Conservation (phyloP, 1,140 invertebrate species). For the Drosophila simulans region DNA sequence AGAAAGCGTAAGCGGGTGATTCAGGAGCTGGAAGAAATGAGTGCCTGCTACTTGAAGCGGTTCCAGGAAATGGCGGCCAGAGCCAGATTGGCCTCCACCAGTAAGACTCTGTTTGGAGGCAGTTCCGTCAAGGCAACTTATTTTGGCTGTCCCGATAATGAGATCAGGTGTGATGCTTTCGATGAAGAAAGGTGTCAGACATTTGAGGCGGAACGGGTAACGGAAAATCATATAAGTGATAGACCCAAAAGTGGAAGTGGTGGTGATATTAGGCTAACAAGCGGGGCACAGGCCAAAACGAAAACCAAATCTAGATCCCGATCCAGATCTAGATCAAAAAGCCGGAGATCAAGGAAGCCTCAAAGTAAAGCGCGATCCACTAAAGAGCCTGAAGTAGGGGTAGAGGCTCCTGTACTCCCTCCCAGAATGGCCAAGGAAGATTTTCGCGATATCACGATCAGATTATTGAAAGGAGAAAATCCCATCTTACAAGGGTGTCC, state of each 20-base stretch:
- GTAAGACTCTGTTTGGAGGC: conserved; percentile 30
- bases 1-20: conserved; percentile 15
- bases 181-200: background rate
- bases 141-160: background rate
- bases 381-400: background rate
- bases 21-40: conserved; percentile 44
- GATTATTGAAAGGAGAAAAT: conserved; percentile 9
- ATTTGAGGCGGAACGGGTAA: too few relatives aligned
- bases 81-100: conserved; percentile 18
- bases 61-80: conserved; percentile 54
- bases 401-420: background rate
- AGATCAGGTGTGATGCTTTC: background rate
- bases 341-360: background rate
- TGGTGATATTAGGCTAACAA: background rate
- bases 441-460: conserved; percentile 14
- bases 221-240: background rate
- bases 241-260: background rate
- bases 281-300: conserved; percentile 1
- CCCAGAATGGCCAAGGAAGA: background rate
- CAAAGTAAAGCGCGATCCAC: too few relatives aligned
- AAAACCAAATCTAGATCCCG: background rate
- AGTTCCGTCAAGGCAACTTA: background rate
- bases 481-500: conserved; percentile 19
- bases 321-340: background rate
- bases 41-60: conserved; percentile 17